Base-by-base conservation (phyloP, 2,888 invertebrate species). In the Embidobia sp. region DNA sequence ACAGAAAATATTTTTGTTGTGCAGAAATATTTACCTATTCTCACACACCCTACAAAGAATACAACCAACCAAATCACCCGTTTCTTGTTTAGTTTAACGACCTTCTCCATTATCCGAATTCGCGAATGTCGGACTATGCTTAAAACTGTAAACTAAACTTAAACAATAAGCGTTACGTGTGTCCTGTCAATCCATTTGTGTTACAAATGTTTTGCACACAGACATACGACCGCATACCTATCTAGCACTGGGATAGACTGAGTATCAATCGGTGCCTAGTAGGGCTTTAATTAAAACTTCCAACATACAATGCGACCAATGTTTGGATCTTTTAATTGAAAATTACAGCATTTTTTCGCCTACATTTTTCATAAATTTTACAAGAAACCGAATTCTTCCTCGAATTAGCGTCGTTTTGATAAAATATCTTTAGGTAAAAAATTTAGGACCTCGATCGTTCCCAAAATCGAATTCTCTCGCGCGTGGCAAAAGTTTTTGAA, bases 281-380 rank as follows among this genome's bases (percentile, higher is more conserved):
- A 74, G 73, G 66, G 73, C 73, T 74, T 74, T 66, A 74, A 66
- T 74, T 66, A 66, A 74, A 66, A 59, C 73, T 59, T 51, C 73
- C 73, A 74, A 51, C 59, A 31, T 22, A 29, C n/a, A 29, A 29
- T 29, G 7, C n/a, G n/a, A n/a, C n/a, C n/a, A n/a, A n/a, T n/a
- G n/a, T n/a, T n/a, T n/a, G n/a, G n/a, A n/a, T n/a, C n/a, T n/a
- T n/a, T n/a, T n/a, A n/a, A n/a, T n/a, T n/a, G n/a, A n/a, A n/a
- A n/a, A n/a, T n/a, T n/a, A n/a, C n/a, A n/a, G n/a, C n/a, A n/a
- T n/a, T n/a, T n/a, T n/a, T n/a, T n/a, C n/a, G n/a, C n/a, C n/a
- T n/a, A n/a, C n/a, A n/a, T n/a, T n/a, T n/a, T n/a, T n/a, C n/a
- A n/a, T n/a, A n/a, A n/a, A n/a, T n/a, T n/a, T n/a, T n/a, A n/a